Evolutionary conservation across 2,797 vertebrate species (phyloP).

Genomic region (Spea hammondii): DNA sequence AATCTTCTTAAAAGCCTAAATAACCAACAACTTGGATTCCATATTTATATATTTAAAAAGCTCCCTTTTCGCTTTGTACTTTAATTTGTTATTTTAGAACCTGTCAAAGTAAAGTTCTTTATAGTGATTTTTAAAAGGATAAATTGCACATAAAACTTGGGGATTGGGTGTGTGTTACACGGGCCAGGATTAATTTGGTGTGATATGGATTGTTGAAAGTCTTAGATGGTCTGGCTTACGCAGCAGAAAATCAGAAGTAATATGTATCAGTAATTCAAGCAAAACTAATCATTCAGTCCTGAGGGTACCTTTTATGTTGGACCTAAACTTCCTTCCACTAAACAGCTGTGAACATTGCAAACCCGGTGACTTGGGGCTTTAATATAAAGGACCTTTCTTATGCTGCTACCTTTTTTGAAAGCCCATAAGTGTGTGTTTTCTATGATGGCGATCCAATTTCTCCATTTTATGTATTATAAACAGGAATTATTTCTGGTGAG

Average conservation of each 20-base stretch:
- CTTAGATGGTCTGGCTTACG: conserved; percentile 9
- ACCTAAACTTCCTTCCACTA: conserved; percentile 3
- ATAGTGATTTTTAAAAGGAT: conserved; percentile 18
- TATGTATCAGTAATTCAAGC: conserved; percentile 12
- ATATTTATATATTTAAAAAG: no score
- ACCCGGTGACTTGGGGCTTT: neutral
- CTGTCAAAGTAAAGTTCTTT: neutral
- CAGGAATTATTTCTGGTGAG: conserved; percentile 22
- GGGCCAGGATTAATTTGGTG: conserved; percentile 41
- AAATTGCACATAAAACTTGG: conserved; percentile 31
- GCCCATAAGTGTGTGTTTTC: neutral
- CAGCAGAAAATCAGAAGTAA: conserved; percentile 1
- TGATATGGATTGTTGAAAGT: conserved; percentile 21
- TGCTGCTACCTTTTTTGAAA: neutral
- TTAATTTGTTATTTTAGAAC: neutral
- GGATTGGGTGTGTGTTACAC: conserved; percentile 16
- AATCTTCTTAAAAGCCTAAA: no score
- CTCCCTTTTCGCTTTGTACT: neutral
- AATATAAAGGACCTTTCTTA: conserved; percentile 15
- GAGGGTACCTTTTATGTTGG: conserved; percentile 7
- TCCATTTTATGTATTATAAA: neutral
- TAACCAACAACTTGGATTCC: no score
- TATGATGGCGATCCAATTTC: conserved; percentile 22
- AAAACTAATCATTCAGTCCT: conserved; percentile 2
- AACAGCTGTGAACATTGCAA: conserved; percentile 7